Percentiles rank a stretch among this genome's conserved stretches.
Conservation (phyloP, 2,888 invertebrate genomes). For the Patella caerulea region DNA sequence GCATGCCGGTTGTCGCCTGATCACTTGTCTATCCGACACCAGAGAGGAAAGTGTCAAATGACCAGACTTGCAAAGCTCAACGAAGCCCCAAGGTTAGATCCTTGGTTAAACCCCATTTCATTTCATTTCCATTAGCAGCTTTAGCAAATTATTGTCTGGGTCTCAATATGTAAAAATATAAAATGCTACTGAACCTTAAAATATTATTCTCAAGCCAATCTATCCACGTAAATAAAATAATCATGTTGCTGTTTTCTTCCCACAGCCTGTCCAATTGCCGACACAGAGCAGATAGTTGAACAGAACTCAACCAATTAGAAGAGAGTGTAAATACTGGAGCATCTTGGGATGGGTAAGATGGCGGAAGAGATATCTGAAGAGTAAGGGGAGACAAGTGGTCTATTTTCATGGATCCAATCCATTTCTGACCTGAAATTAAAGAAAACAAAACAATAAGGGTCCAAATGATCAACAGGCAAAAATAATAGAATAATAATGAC, state of each 20-base stretch:
- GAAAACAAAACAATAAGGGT: no score
- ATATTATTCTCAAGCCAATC: conserved; percentile 60
- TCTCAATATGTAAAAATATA: no score
- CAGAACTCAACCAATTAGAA: conserved; percentile 52
- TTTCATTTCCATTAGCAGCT: no score
- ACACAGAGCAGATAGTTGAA: conserved; percentile 52
- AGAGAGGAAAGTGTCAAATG: no score
- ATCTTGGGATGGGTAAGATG: conserved; percentile 52
- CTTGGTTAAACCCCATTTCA: no score
- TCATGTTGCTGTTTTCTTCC: conserved; percentile 47
- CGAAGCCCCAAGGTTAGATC: no score
- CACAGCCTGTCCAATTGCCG: conserved; percentile 54
- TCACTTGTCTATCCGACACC: no score
- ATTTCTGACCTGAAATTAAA: conserved; percentile 41
- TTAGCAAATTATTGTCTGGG: no score
- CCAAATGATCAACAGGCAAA: neutral
- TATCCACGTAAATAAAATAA: conserved; percentile 60
- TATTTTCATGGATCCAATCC: conserved; percentile 48
- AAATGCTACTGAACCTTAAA: conserved; percentile 38
- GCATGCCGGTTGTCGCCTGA: no score
- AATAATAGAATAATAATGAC: neutral
- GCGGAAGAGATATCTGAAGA: conserved; percentile 55
- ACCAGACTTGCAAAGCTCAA: no score
- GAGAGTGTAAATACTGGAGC: conserved; percentile 54
- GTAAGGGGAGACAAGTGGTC: conserved; percentile 53